phyloP scores from a whole-genome alignment of 2,797 vertebrate species.

The Ispidina picta region DNA sequence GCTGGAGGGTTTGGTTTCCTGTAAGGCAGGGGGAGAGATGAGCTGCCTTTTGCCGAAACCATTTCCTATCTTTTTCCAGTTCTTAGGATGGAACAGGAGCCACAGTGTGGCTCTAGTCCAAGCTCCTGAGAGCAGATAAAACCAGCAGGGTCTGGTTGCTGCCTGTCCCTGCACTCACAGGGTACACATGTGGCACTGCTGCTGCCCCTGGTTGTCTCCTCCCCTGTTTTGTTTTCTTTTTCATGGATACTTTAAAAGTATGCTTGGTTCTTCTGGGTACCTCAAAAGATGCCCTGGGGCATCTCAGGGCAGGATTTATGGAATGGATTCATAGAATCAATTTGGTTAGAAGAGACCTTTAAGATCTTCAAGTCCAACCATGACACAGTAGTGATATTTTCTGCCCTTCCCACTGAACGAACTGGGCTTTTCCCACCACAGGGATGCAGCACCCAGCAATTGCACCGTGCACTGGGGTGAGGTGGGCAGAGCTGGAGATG shows the following conservation, averaged over 20 bases:
- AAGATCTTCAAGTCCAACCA: no score
- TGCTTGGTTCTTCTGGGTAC: fast-evolving
- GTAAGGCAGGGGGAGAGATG: not conserved
- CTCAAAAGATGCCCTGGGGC: not conserved
- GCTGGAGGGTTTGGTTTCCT: not conserved
- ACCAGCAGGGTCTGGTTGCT: not conserved
- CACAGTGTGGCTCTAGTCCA: not conserved
- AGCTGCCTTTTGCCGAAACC: not conserved
- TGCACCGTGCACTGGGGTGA: fast-evolving
- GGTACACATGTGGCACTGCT: not conserved
- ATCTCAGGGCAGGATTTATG: not conserved
- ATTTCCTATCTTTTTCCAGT: not conserved
- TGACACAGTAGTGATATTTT: fast-evolving
- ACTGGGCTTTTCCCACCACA: fast-evolving
- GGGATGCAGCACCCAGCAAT: fast-evolving
- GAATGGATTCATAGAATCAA: not conserved
- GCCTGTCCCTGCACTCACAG: not conserved
- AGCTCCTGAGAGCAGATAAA: not conserved
- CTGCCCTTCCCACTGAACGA: fast-evolving
- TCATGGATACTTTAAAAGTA: not conserved
- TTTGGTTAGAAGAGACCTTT: not conserved
- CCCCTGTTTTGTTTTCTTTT: fast-evolving
- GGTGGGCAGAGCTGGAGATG: not conserved
- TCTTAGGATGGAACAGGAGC: not conserved
- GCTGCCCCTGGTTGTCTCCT: not conserved